Percentiles rank a stretch among this genome's conserved stretches.
Evolutionary conservation across 1,140 invertebrate genomes (phyloP).

Genomic region (Nautilus pompilius): DNA sequence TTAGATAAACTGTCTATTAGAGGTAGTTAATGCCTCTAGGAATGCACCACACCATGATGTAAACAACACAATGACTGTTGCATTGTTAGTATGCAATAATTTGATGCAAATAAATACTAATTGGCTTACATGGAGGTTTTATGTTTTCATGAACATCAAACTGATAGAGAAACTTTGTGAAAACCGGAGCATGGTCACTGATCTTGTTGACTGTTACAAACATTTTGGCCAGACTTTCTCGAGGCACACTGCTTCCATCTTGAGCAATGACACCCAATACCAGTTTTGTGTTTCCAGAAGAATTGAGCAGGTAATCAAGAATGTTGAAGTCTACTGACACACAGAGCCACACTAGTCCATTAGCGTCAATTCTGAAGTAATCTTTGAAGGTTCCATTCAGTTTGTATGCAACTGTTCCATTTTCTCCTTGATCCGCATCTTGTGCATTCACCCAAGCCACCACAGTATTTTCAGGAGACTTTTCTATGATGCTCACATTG

Average conservation of each 20-base stretch:
- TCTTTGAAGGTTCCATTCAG: conserved; percentile 7
- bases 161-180: conserved; percentile 74
- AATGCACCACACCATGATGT: too few species aligned
- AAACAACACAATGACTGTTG: too few species aligned
- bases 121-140: too few species aligned
- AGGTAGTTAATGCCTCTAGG: too few species aligned
- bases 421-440: conserved; percentile 58
- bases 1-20: too few species aligned
- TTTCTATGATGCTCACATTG: conserved; percentile 68
- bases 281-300: too few species aligned
- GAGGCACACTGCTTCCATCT: too few species aligned
- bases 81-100: too few species aligned
- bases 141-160: conserved; percentile 84
- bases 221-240: conserved; percentile 75
- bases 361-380: conserved; percentile 75
- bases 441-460: conserved; percentile 16
- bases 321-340: too few species aligned
- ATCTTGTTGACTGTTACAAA: conserved; percentile 58
- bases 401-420: conserved; percentile 62
- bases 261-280: too few species aligned
- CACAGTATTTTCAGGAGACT: conserved; percentile 49
- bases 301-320: too few species aligned
- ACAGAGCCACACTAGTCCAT: conserved; percentile 86
- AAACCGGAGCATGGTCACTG: conserved; percentile 77
- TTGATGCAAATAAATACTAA: too few species aligned